Conservation (phyloP, 2,113 vertebrate genomes). For the Ovis aries region ARS-UI_Ramb_v3.0 NC_056055.1:16634001-16634500, state of each 20-base stretch:
- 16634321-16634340: slow-evolving; percentile 72
- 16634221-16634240: slow-evolving; percentile 81
- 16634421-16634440: background rate
- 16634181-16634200: slow-evolving; percentile 77
- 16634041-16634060: slow-evolving; percentile 59
- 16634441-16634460: background rate
- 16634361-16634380: slow-evolving; percentile 47
- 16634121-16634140: slow-evolving; percentile 75
- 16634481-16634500: background rate
- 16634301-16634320: slow-evolving; percentile 73
- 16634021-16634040: slow-evolving; percentile 46
- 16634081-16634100: slow-evolving; percentile 74
- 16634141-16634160: slow-evolving; percentile 79
- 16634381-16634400: slow-evolving; percentile 25
- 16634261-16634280: slow-evolving; percentile 81
- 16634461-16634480: background rate
- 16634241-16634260: slow-evolving; percentile 84
- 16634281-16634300: slow-evolving; percentile 78
- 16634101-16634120: slow-evolving; percentile 71
- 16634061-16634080: slow-evolving; percentile 60
- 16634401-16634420: slow-evolving; percentile 47
- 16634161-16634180: slow-evolving; percentile 74
- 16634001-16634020: slow-evolving; percentile 35
- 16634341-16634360: slow-evolving; percentile 64
- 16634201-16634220: slow-evolving; percentile 83